Base-by-base conservation (phyloP, 2,113 vertebrate species). In the Microtus montanus region DNA sequence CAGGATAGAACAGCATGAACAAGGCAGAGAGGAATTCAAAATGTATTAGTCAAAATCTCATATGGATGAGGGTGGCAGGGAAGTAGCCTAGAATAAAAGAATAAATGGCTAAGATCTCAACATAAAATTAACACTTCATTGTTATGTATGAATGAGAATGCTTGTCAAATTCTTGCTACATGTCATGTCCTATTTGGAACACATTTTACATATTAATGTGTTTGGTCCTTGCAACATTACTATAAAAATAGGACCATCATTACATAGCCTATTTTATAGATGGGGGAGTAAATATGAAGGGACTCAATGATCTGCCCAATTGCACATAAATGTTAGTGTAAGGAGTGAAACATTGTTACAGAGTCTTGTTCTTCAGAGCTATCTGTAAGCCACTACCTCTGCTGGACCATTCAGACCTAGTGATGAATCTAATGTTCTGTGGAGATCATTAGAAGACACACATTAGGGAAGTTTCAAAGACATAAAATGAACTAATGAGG, bases 401-500 rank as follows among this genome's bases (percentile, higher is more conserved):
- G 47, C 38, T 80, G 7, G 28, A 12, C 30, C 33, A 13, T 35
- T 7, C 5, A 90, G 52, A 79, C 14, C 3, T 22, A 28, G 41
- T 49, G 38, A 63, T 94, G n/a, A 89, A 80, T 52, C 79, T 91
- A 80, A 93, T 91, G 11, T 75, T 89, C 38, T 71, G 1, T 22
- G 28, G 66, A 74, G 38, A 52, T 92, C 35, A 92, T 38, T 14
- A 78, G 10, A 73, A 15, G 26, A 5, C 61, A 78, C 70, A 86
- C 19, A 78, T 84, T 93, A 93, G 71, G 94, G 28, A 95, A 38
- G 30, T 49, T 38, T 64, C 20, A 66, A 82, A 93, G 28, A 87
- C 66, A 13, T 52, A 82, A 90, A 93, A 80, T 94, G 30, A 93
- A 11, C 33, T 93, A 95, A 84, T 90, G 78, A 95, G 87, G 20